These are phyloP conservation scores for Sebastes melanostomus DNA, from an alignment of 2,797 vertebrate species.

Conservation along the genomic window DNA sequence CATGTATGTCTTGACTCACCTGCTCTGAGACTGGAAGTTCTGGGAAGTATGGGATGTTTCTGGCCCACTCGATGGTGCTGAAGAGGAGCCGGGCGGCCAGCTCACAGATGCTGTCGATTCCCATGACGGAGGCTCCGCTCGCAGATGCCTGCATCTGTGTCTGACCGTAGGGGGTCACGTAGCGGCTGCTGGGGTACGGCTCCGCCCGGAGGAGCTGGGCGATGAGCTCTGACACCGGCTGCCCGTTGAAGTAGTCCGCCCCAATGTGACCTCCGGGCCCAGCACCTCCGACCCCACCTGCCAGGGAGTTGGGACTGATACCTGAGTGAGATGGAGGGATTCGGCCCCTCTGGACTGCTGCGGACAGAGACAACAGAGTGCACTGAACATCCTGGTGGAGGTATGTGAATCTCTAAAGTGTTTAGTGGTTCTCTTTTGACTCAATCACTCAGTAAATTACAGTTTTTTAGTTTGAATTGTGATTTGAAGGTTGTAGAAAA, in stretches of 20 bases:
- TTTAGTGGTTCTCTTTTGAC: not conserved
- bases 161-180: conserved; percentile 84
- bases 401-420: not conserved
- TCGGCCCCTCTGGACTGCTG: conserved; percentile 92
- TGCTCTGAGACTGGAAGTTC: conserved; percentile 94
- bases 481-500: not conserved
- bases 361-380: not conserved
- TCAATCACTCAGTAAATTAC: not conserved
- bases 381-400: not conserved
- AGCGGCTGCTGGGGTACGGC: conserved; percentile 92
- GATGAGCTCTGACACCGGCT: conserved; percentile 93
- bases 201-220: conserved; percentile 93
- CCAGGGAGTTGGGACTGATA: conserved; percentile 86
- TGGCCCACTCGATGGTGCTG: conserved; percentile 96
- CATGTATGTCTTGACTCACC: conserved; percentile 35
- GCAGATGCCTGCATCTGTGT: conserved; percentile 73
- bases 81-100: conserved; percentile 95
- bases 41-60: conserved; percentile 95
- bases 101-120: conserved; percentile 98
- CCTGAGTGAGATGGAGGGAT: conserved; percentile 88
- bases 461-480: not conserved
- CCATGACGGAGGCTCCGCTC: conserved; percentile 87
- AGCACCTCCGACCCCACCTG: conserved; percentile 61
- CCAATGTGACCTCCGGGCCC: conserved; percentile 66
- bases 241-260: conserved; percentile 90